phyloP scores from a whole-genome alignment of 2,888 invertebrate species.

The Pristionchus mayeri region DNA sequence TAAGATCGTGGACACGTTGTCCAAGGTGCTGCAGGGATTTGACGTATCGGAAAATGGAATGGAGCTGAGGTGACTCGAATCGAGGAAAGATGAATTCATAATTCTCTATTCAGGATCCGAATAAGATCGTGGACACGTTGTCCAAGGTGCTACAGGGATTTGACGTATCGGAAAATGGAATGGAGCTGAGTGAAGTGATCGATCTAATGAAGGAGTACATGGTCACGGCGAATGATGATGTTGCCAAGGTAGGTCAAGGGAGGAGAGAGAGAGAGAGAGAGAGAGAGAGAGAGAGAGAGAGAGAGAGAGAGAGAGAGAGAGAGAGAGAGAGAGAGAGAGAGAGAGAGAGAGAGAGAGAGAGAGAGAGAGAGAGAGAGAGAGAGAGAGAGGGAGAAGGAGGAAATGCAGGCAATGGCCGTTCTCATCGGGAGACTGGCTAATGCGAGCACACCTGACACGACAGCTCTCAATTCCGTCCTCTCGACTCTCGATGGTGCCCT shows the following conservation, averaged over 20 bases:
- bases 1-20: background rate
- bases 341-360: too few species aligned
- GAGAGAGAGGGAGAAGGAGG: too few species aligned
- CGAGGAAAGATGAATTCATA: background rate
- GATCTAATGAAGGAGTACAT: slow-evolving; percentile 26
- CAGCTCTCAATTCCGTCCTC: slow-evolving; percentile 41
- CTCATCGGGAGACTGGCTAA: slow-evolving; percentile 46
- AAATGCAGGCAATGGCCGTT: slow-evolving; percentile 38
- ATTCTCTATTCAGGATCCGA: background rate
- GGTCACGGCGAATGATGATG: background rate
- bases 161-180: too few species aligned
- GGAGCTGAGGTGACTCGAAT: slow-evolving; percentile 14
- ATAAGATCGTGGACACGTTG: slow-evolving; percentile 13
- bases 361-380: too few species aligned
- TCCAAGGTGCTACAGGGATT: slow-evolving; percentile 28
- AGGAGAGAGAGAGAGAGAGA: background rate
- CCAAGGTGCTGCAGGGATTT: slow-evolving; percentile 37
- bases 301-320: too few species aligned
- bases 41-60: too few species aligned
- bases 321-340: too few species aligned
- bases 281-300: too few species aligned
- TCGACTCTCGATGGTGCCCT: slow-evolving; percentile 50
- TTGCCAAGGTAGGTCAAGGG: slow-evolving; percentile 19
- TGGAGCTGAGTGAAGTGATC: slow-evolving; percentile 39
- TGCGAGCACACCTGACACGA: slow-evolving; percentile 19